Conservation (phyloP, 2,797 vertebrate species). For the Sandelia bainsii region DNA sequence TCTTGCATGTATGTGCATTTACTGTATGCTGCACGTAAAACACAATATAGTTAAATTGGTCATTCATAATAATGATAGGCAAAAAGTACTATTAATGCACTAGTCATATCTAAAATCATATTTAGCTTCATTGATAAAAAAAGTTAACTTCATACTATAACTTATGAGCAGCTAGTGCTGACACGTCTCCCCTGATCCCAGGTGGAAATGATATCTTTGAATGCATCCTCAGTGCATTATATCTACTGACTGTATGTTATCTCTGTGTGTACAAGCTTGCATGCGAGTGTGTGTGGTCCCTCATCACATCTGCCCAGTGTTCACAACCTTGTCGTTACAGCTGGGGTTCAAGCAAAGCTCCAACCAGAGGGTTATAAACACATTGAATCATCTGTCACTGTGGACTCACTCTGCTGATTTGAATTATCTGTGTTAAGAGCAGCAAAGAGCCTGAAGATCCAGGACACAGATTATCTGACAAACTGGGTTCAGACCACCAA, state of each 20-base stretch:
- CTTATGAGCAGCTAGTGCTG: background rate
- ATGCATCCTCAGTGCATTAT: constrained; percentile 19
- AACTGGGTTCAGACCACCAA: constrained; percentile 27
- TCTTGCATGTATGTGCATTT: too few relatives aligned
- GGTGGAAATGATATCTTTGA: constrained; percentile 1
- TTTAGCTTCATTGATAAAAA: too few relatives aligned
- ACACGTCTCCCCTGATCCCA: background rate
- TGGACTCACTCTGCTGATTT: constrained; percentile 31
- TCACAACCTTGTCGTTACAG: constrained; percentile 39
- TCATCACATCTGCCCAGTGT: constrained; percentile 45
- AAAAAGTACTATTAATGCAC: too few relatives aligned
- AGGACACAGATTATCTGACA: constrained; percentile 1
- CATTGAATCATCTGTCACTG: constrained; percentile 29
- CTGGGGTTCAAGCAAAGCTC: constrained; percentile 43
- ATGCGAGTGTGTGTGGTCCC: constrained; percentile 46
- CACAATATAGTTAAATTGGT: too few relatives aligned
- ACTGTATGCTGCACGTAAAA: too few relatives aligned
- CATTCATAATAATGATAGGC: too few relatives aligned
- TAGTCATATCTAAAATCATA: too few relatives aligned
- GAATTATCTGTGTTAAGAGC: constrained; percentile 35
- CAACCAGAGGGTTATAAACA: constrained; percentile 47
- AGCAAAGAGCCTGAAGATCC: constrained; percentile 14
- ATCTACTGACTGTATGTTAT: constrained; percentile 49
- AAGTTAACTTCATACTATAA: too few relatives aligned
- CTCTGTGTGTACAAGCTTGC: constrained; percentile 23